Conservation (phyloP, 2,888 invertebrate species). For the Galerucella nymphaeae region DNA sequence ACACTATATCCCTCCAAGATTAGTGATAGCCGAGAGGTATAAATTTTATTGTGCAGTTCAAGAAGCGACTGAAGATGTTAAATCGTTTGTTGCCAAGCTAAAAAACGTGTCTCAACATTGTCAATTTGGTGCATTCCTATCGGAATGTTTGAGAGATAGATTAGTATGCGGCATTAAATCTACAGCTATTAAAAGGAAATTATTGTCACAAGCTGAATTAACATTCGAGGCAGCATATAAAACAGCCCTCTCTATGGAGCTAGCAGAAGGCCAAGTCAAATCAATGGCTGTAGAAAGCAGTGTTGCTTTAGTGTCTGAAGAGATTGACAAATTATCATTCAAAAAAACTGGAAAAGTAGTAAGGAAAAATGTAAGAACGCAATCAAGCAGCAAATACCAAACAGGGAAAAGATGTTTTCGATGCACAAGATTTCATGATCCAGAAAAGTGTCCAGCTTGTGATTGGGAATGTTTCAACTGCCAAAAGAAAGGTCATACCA, state of each 20-base stretch:
- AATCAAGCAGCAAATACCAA: not conserved
- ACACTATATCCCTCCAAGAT: slow-evolving; percentile 44
- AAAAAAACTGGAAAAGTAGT: not conserved
- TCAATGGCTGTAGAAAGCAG: slow-evolving; percentile 7
- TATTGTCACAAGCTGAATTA: slow-evolving; percentile 40
- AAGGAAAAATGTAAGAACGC: not conserved
- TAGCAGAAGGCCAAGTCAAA: slow-evolving; percentile 32
- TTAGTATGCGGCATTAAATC: slow-evolving; percentile 33
- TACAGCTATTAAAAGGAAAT: slow-evolving; percentile 36
- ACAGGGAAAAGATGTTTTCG: slow-evolving; percentile 7
- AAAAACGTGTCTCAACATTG: slow-evolving; percentile 47
- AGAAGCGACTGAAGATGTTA: slow-evolving; percentile 36
- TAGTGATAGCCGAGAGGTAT: slow-evolving; percentile 50
- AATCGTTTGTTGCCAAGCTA: slow-evolving; percentile 43
- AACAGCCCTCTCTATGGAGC: slow-evolving; percentile 21
- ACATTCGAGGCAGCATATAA: slow-evolving; percentile 24
- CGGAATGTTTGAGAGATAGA: slow-evolving; percentile 41
- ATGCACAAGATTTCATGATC: slow-evolving; percentile 30
- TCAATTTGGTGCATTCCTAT: slow-evolving; percentile 48
- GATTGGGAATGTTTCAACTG: slow-evolving; percentile 35
- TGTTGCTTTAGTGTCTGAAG: no score
- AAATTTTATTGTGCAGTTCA: slow-evolving; percentile 49
- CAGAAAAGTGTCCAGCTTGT: slow-evolving; percentile 30
- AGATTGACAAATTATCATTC: no score
- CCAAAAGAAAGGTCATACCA: slow-evolving; percentile 30